These are phyloP conservation scores for Platypus cylindrus DNA, from an alignment of 2,888 invertebrate species.

Conservation along the genomic window DNA sequence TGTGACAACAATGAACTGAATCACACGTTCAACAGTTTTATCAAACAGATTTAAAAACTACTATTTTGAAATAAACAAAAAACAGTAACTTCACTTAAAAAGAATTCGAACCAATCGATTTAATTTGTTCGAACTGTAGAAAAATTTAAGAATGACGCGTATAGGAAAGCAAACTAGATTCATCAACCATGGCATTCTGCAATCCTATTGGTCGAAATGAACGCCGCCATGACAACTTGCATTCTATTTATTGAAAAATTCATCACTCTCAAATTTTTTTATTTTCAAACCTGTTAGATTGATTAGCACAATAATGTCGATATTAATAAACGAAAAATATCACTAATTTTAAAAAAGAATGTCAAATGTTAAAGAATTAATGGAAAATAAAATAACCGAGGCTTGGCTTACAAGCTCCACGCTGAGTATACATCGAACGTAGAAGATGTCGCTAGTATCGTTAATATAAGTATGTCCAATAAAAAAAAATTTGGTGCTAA, in stretches of 20 bases:
- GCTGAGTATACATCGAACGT: constrained; percentile 16
- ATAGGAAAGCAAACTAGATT: constrained; percentile 51
- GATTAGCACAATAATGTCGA: too few species aligned
- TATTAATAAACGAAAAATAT: too few species aligned
- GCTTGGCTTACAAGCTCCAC: constrained; percentile 18
- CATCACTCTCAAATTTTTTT: constrained; percentile 23
- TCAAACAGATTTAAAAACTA: too few species aligned
- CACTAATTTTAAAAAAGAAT: too few species aligned
- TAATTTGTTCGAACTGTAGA: too few species aligned
- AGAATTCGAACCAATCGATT: too few species aligned
- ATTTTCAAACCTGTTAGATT: too few species aligned
- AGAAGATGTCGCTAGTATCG: constrained; percentile 21
- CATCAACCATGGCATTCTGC: constrained; percentile 50
- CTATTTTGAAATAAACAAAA: too few species aligned
- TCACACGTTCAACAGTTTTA: constrained; percentile 21
- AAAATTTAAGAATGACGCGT: constrained; percentile 57
- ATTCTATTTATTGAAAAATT: constrained; percentile 29
- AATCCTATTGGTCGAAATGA: constrained; percentile 55
- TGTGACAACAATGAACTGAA: constrained; percentile 42
- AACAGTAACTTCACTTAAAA: too few species aligned
- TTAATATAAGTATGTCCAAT: constrained; percentile 10
- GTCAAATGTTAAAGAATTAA: too few species aligned
- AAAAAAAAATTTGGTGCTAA: too few species aligned
- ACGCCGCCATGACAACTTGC: constrained; percentile 53
- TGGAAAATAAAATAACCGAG: too few species aligned